Base-by-base conservation (phyloP, 2,113 vertebrate species). In the Serilophus lunatus region DNA sequence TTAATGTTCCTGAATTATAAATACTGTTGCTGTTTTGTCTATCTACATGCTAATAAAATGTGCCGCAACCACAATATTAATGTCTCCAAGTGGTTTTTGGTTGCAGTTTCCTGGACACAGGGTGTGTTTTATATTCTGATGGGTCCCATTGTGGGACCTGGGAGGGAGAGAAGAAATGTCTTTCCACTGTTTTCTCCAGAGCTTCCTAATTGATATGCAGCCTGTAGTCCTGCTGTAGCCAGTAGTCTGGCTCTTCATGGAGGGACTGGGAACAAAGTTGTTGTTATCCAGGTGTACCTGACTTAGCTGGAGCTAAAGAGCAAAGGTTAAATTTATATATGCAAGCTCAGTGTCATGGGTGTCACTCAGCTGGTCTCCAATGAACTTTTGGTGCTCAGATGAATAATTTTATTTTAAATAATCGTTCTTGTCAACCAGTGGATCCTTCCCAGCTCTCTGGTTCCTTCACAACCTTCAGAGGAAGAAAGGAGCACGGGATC, bases 11-110 rank as follows among this genome's bases (percentile, higher is more conserved):
- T 87, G 68, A 89, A 81, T 96, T 87, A 24, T 31, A 79, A 82
- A 77, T 93, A 53, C 31, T 68, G 33, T 93, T 88, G 89, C 90
- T 94, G 84, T 88, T 96, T 97, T 92, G 85, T 79, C 80, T 66
- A 80, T 92, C 86, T 93, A 88, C 88, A 91, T 70, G 51, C 69
- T 42, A 57, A 51, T 86, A 54, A 87, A 94, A 94, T 23, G 54
- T 88, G 51, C 76, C 83, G 81, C 61, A 56, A 20, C 77, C 63
- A 61, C 1, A 1, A 20, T 64, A 45, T 91, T 95, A 83, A 40
- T 77, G 53, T 82, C 70, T 89, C 69, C 0, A 18, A 28, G 51
- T 79, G 49, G 61, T 54, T 86, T 95, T 94, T 64, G 61, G 63
- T 95, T 95, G 31, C 40, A 44, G 71, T 79, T 85, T 94, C 82